A percentile compares a stretch with the other conserved stretches of the same genome.
Evolutionary conservation across 2,888 invertebrate genomes (phyloP).

Genomic region (Autographa pulchrina): DNA sequence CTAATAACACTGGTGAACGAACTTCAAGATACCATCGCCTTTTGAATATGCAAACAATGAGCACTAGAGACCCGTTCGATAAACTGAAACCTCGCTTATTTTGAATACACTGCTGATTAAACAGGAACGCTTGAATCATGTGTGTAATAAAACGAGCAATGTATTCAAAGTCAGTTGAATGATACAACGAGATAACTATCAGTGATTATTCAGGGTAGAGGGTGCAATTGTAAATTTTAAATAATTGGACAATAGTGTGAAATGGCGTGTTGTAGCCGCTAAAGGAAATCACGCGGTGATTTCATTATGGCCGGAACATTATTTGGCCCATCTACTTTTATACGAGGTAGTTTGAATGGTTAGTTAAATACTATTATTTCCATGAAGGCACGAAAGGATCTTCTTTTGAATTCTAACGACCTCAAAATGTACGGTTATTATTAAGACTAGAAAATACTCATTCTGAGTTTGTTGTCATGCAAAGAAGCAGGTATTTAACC

Average conservation of each 20-base stretch:
- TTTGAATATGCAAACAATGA: constrained; percentile 70
- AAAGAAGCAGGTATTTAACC: no score
- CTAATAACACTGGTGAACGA: constrained; percentile 54
- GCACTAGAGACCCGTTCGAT: constrained; percentile 52
- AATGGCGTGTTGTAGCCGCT: constrained; percentile 49
- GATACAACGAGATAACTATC: constrained; percentile 45
- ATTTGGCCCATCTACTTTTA: constrained; percentile 43
- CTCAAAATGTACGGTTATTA: constrained; percentile 19
- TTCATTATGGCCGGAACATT: constrained; percentile 46
- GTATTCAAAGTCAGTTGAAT: constrained; percentile 39
- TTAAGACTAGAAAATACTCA: constrained; percentile 14
- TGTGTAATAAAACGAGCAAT: constrained; percentile 56
- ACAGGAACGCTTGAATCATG: constrained; percentile 50
- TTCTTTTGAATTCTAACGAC: constrained; percentile 23
- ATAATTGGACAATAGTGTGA: constrained; percentile 62
- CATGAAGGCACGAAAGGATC: constrained; percentile 22
- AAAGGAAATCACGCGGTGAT: constrained; percentile 55
- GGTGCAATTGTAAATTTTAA: constrained; percentile 58
- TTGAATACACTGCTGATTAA: constrained; percentile 68
- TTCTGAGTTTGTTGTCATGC: background rate
- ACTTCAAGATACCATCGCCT: constrained; percentile 56
- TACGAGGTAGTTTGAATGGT: constrained; percentile 45
- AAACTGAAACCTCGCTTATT: constrained; percentile 56
- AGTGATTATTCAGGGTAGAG: constrained; percentile 30
- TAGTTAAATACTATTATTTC: constrained; percentile 42